Evolutionary conservation across 2,888 invertebrate genomes (phyloP), one percentile per base, ranked within the genome.

Genomic region (Notodonta dromedarius): DNA sequence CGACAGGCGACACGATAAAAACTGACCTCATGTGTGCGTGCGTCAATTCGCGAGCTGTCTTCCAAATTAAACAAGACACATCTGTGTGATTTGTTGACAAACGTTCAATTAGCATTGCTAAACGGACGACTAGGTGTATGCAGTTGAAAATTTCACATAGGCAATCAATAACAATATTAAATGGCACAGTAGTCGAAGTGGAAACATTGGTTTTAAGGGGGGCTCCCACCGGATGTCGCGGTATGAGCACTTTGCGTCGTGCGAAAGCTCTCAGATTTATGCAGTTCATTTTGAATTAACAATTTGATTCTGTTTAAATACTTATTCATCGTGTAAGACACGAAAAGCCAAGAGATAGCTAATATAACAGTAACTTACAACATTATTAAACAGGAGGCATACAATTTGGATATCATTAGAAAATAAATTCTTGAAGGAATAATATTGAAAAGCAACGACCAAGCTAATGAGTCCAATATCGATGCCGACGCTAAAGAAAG

Each of bases 181-280:
- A 73, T 74, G 75, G 73, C 75, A 79, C 70, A 74, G 70, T 73
- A 79, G 71, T 71, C 75, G 71, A 80, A 77, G 77, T 82, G 80
- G 80, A 83, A 83, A 80, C 82, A 78, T 66, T 68, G 73, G 24
- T 44, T n/a, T n/a, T 44, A 77, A 77, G 75, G 78, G 79, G 82
- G 82, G 73, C 66, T 71, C 79, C 79, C 82, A 83, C 87, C 87
- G 89, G 88, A 90, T 82, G 86, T 80, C 63, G 76, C 83, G 87
- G 86, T 86, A 87, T 76, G 82, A 80, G 72, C 77, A 68, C 79
- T 78, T 78, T 80, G 81, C 73, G 75, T 77, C 76, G 78, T 74
- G 80, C 79, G 78, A 83, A 85, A 84, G 79, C 82, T 77, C 74
- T 73, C 76, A 76, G 80, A 82, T 84, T 82, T 82, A 78, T 81